These are phyloP conservation scores for Listronotus oregonensis DNA, from an alignment of 1,140 invertebrate genomes.

Conservation along the genomic window DNA sequence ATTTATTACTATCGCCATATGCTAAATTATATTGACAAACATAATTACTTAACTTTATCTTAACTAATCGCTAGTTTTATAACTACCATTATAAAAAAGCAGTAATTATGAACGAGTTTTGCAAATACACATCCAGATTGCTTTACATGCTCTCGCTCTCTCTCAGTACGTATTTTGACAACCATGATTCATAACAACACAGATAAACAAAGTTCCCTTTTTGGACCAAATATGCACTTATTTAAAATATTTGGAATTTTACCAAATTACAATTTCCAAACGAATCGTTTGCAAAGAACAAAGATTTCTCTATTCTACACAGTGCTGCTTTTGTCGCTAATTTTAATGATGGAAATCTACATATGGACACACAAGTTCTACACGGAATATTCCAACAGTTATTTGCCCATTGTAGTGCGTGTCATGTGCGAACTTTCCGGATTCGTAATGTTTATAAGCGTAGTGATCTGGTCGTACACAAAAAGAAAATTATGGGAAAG, in stretches of 20 bases:
- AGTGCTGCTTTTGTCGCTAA: conserved; percentile 2
- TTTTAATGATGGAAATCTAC: conserved; percentile 22
- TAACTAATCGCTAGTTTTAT: too few species aligned
- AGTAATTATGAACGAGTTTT: too few species aligned
- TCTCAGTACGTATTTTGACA: neutral
- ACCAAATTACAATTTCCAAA: conserved; percentile 22
- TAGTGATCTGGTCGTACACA: conserved; percentile 22
- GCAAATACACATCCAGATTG: too few species aligned
- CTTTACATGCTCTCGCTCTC: too few species aligned
- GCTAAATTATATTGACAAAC: too few species aligned
- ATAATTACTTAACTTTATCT: too few species aligned
- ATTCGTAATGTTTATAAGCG: conserved; percentile 18
- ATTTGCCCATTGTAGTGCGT: conserved; percentile 19
- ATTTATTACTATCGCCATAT: too few species aligned
- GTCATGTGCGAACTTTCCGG: conserved; percentile 21
- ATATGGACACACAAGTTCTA: conserved; percentile 31
- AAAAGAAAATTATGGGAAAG: conserved; percentile 24
- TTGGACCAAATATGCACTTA: conserved; percentile 23
- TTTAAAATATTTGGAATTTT: conserved; percentile 26
- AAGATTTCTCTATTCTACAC: conserved; percentile 10
- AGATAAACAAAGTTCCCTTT: neutral
- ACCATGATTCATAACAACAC: neutral
- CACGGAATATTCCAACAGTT: conserved; percentile 26
- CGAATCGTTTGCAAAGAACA: conserved; percentile 11
- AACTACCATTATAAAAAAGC: too few species aligned